Evolutionary conservation across 37 sponge, comb jelly and placozoan genomes (phyloP).

Genomic region (Crambe crambe): DNA sequence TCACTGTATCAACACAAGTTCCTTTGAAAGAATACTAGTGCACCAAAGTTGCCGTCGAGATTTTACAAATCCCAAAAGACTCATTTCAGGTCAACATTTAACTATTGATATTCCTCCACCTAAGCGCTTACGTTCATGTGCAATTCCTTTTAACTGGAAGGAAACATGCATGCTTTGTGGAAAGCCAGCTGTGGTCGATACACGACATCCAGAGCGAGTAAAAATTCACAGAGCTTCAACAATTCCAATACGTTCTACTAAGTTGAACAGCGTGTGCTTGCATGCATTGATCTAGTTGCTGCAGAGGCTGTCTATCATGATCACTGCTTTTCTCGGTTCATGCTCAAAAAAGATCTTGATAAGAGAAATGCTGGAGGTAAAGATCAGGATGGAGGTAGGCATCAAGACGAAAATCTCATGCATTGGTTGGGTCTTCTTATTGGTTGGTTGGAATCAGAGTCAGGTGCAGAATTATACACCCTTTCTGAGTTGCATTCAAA

Average conservation of each 20-base stretch:
- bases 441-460: slow-evolving; percentile 23
- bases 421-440: slow-evolving; percentile 17
- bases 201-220: slow-evolving; percentile 32
- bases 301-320: neutral
- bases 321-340: no score
- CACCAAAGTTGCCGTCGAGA: neutral
- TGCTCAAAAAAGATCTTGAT: no score
- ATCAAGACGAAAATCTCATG: slow-evolving; percentile 2
- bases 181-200: neutral
- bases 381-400: neutral
- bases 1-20: neutral
- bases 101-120: neutral
- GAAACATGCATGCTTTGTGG: neutral
- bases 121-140: neutral
- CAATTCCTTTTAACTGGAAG: neutral
- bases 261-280: no score
- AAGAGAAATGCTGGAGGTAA: neutral
- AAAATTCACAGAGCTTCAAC: slow-evolving; percentile 7
- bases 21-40: neutral
- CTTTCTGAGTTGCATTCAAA: slow-evolving; percentile 40
- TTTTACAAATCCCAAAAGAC: neutral
- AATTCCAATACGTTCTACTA: slow-evolving; percentile 24
- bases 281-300: neutral
- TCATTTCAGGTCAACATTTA: neutral
- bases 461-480: slow-evolving; percentile 17